phyloP scores from a whole-genome alignment of 2,888 invertebrate species.

The Eubasilissa splendida region DNA sequence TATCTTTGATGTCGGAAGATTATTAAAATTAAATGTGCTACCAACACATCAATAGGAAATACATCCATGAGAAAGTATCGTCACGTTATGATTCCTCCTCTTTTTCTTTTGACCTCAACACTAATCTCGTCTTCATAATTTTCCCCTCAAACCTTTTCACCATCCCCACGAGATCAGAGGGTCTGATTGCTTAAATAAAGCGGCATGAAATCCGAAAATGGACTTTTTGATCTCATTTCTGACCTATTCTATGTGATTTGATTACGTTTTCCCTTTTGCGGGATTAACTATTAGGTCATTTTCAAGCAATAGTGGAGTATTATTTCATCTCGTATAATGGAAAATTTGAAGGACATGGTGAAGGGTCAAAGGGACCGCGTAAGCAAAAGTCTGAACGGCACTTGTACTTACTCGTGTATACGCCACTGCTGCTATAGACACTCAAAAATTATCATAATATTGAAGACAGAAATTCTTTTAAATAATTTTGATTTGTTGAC shows the following conservation, averaged over 20 bases:
- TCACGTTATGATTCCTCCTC: not conserved
- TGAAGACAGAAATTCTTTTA: too few relatives aligned
- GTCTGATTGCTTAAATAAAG: slow-evolving; percentile 5
- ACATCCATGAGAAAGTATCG: too few relatives aligned
- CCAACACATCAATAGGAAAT: too few relatives aligned
- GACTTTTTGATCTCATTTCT: slow-evolving; percentile 25
- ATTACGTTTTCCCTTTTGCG: slow-evolving; percentile 18
- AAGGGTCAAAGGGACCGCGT: too few relatives aligned
- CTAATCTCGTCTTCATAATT: not conserved
- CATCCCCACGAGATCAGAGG: not conserved
- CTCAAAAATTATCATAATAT: too few relatives aligned
- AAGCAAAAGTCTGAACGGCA: too few relatives aligned
- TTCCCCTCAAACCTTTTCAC: not conserved
- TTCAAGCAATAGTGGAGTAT: not conserved
- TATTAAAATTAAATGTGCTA: too few relatives aligned
- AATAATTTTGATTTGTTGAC: too few relatives aligned
- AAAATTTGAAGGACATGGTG: not conserved
- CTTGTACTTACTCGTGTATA: too few relatives aligned
- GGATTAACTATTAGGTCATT: slow-evolving; percentile 22
- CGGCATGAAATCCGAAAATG: slow-evolving; percentile 2
- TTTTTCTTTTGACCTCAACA: not conserved
- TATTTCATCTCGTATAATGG: slow-evolving; percentile 8
- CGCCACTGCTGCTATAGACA: too few relatives aligned
- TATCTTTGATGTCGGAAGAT: too few relatives aligned
- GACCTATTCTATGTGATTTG: slow-evolving; percentile 6